These are phyloP conservation scores for Pedicia rivosa DNA, from an alignment of 2,888 invertebrate species.

Conservation along the genomic window DNA sequence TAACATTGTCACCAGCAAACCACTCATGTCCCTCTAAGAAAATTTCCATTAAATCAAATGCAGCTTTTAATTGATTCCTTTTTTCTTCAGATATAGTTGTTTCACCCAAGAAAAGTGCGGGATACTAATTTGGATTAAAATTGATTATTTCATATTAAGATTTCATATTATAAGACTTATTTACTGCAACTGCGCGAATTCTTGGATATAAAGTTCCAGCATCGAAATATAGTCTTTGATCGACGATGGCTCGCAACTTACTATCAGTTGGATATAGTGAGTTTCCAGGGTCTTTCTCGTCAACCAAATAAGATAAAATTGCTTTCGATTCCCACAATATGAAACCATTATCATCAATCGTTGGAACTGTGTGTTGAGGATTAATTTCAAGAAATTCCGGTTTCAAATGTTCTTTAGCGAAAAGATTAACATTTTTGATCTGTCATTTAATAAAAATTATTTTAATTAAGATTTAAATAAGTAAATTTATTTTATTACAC, in stretches of 20 bases:
- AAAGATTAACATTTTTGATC: constrained; percentile 36
- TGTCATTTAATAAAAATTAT: not conserved
- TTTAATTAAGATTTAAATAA: not conserved
- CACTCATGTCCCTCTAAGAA: constrained; percentile 25
- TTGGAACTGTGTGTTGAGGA: constrained; percentile 51
- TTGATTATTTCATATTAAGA: not conserved
- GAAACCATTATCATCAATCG: constrained; percentile 49
- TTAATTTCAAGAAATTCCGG: constrained; percentile 42
- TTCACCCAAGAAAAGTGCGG: constrained; percentile 40
- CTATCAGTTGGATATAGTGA: constrained; percentile 42
- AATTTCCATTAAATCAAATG: constrained; percentile 32
- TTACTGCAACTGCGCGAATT: constrained; percentile 44
- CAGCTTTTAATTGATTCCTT: constrained; percentile 37
- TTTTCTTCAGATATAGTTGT: constrained; percentile 36
- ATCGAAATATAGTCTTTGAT: constrained; percentile 47
- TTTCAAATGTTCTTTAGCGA: constrained; percentile 40
- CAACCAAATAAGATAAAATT: constrained; percentile 43
- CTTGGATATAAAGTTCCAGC: constrained; percentile 42
- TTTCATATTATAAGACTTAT: too few relatives aligned
- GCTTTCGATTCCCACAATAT: constrained; percentile 51
- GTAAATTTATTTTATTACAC: constrained; percentile 16
- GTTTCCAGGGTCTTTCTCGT: constrained; percentile 35
- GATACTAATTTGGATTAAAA: constrained; percentile 31
- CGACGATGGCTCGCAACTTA: constrained; percentile 38
- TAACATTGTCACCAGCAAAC: constrained; percentile 29